A percentile compares a stretch with the other conserved stretches of the same genome.
These are phyloP conservation scores for Deilephila porcellus DNA, from an alignment of 2,888 invertebrate genomes.

Conservation along the genomic window DNA sequence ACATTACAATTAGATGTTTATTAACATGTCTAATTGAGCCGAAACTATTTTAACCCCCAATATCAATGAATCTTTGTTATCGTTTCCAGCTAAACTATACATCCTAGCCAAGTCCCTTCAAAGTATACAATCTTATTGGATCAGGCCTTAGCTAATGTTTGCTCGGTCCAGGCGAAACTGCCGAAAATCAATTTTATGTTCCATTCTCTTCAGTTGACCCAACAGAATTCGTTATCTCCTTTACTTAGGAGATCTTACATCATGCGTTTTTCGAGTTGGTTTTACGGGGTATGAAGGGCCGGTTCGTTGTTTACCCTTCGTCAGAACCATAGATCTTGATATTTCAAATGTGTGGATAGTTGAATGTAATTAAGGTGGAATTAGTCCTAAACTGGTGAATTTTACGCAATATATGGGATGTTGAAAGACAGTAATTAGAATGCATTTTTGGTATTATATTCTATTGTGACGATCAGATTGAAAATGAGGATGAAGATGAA, in stretches of 20 bases:
- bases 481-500: too few relatives aligned
- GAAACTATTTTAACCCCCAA: too few relatives aligned
- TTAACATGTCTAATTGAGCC: too few relatives aligned
- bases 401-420: too few relatives aligned
- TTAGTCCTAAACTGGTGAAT: too few relatives aligned
- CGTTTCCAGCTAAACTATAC: conserved; percentile 45
- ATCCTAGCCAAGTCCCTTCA: conserved; percentile 54
- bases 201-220: conserved; percentile 58
- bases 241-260: conserved; percentile 42
- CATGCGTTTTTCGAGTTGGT: conserved; percentile 33
- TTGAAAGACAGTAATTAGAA: too few relatives aligned
- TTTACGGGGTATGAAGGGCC: neutral
- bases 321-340: neutral
- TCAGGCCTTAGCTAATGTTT: conserved; percentile 69
- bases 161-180: conserved; percentile 60
- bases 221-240: conserved; percentile 55
- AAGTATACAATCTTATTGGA: conserved; percentile 72
- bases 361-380: too few relatives aligned
- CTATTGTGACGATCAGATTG: too few relatives aligned
- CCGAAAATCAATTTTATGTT: conserved; percentile 66
- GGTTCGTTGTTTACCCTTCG: neutral
- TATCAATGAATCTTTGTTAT: neutral
- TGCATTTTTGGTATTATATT: too few relatives aligned
- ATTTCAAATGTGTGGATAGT: too few relatives aligned
- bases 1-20: neutral